Base-by-base conservation (phyloP, 2,888 invertebrate genomes). In the Andrena flavipes region DNA sequence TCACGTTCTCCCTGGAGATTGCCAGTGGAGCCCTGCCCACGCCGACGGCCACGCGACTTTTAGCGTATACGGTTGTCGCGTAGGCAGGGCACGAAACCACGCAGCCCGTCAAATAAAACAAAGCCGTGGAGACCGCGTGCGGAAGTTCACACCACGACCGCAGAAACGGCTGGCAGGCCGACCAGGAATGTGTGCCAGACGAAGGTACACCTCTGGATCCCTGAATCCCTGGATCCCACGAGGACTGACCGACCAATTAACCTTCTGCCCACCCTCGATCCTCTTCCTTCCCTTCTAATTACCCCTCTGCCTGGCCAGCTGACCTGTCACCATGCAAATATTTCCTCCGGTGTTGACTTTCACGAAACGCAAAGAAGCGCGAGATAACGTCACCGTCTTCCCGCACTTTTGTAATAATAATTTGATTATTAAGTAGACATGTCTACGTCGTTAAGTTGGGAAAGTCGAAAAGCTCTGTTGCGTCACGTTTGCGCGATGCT, bases 221-320 rank as follows among this genome's bases (percentile, higher is more conserved):
- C 77, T 63, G 42, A 42, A 56, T 59, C 59, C 65, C 69, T 42
- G 70, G 54, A 64, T 64, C 70, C 80, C 77, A 62, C 59, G 69
- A 70, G 60, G 76, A 64, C 70, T 64, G 64, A 86, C 70, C 81
- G 82, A 59, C 86, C 86, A 84, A 86, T 86, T 86, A 86, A 86
- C 79, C 70, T 75, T 70, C 48, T n/a, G 54, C 64, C 62, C 72
- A 30, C 63, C 71, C 84, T 54, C 59, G 69, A 73, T 73, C 78
- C 60, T 75, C 76, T 35, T 68, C 63, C 71, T 68, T 51, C 70
- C 56, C 67, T 67, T 64, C 69, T 49, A 51, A 68, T 64, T 63
- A 59, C 49, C 54, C 3, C 2, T 16, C 23, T 48, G 42, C 42
- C 42, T 16, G 8, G n/a, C 20, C 26, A 6, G 33, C 30, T 29